Evolutionary conservation across 2,797 vertebrate genomes (phyloP), one percentile per base, ranked within the genome.

Genomic region (Tachyglossus aculeatus): DNA sequence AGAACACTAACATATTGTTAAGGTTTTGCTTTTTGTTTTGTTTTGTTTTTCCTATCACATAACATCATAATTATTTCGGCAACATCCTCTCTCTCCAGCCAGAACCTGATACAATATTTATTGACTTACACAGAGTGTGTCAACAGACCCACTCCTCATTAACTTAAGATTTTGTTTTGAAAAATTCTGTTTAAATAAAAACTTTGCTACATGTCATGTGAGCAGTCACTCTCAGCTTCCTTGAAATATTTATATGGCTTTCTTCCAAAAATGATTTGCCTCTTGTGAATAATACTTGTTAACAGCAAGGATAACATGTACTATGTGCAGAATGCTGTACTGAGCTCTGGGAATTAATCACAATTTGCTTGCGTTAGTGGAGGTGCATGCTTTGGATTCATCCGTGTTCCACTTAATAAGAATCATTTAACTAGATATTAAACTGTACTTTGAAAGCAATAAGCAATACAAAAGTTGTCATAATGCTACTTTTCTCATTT

Each of bases 1-100:
- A 67, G 82, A 85, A 78, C 86, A 77, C 88, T 83, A 51, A 45
- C 84, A 94, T 87, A 93, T 93, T 95, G 95, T 96, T 94, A 88
- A 77, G 38, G 53, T 52, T 84, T 84, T 82, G 64, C 72, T 82
- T 90, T 87, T 88, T 81, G 58, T 37, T 65, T 89, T 84, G 67
- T 63, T 90, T 92, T 88, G 82, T 79, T 78, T 81, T 72, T 50
- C 44, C 82, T 89, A 85, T 88, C 79, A 2, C 83, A 89, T 89
- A 71, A 77, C 88, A 89, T 89, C 88, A 87, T 83, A 90, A 89
- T 83, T 83, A 84, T 90, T 90, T 83, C 65, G 86, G 88, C 81
- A 90, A 92, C 91, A 93, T 93, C 91, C 92, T 90, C 82, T 90
- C 82, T 92, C 91, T 91, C 89, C 88, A 86, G 77, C 60, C 77